These are phyloP conservation scores for Eunapius fragilis DNA, from an alignment of 37 sponge, comb jelly and placozoan species.

Conservation along the genomic window DNA sequence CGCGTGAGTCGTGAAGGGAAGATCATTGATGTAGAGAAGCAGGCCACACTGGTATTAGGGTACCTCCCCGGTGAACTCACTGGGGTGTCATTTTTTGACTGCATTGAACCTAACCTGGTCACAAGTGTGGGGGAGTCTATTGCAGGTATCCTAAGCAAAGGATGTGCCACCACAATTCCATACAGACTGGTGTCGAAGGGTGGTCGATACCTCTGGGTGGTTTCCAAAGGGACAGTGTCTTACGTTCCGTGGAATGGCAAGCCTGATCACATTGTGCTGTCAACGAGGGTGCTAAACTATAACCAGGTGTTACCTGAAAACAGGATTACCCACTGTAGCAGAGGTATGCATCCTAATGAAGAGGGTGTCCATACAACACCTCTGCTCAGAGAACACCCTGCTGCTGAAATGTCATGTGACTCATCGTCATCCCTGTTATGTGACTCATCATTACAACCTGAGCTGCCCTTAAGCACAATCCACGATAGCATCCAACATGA, in stretches of 20 bases:
- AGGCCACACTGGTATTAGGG: slow-evolving; percentile 60
- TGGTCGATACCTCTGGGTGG: slow-evolving; percentile 53
- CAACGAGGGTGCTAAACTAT: slow-evolving; percentile 46
- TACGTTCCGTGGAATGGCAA: slow-evolving; percentile 82
- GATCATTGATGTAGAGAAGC: slow-evolving; percentile 60
- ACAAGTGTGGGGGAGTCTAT: slow-evolving; percentile 50
- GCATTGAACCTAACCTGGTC: slow-evolving; percentile 67
- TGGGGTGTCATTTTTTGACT: slow-evolving; percentile 66
- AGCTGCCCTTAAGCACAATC: background rate
- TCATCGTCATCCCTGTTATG: too few relatives aligned
- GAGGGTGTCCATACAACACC: background rate
- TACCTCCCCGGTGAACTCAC: slow-evolving; percentile 43
- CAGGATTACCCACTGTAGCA: slow-evolving; percentile 16
- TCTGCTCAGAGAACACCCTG: background rate
- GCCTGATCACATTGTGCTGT: slow-evolving; percentile 67
- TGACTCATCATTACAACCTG: background rate
- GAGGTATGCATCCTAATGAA: slow-evolving; percentile 26
- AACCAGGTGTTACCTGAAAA: slow-evolving; percentile 62
- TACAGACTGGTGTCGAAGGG: slow-evolving; percentile 70
- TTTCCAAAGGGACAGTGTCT: slow-evolving; percentile 57
- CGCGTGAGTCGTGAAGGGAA: slow-evolving; percentile 58
- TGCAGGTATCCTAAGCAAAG: slow-evolving; percentile 19
- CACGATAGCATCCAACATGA: slow-evolving; percentile 11
- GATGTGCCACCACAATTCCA: slow-evolving; percentile 49
- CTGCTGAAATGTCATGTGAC: background rate